phyloP scores from a whole-genome alignment of 1,140 invertebrate species.

The Apis florea region DNA sequence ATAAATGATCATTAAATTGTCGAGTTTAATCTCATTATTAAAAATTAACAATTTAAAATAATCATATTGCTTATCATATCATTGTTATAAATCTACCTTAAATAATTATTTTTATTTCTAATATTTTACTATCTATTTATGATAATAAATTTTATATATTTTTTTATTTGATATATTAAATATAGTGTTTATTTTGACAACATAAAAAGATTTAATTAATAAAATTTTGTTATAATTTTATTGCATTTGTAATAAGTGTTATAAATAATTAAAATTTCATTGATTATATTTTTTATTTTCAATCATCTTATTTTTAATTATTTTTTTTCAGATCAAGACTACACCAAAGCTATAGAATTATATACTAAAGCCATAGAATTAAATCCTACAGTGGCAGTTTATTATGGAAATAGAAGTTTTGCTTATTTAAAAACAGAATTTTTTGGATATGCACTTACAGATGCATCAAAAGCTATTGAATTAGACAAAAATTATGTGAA shows the following conservation, averaged over 20 bases:
- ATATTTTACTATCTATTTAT: background rate
- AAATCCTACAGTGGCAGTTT: constrained; percentile 91
- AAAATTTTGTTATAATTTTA: background rate
- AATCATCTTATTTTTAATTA: background rate
- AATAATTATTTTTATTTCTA: background rate
- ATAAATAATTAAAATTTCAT: constrained; percentile 7
- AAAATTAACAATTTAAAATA: background rate
- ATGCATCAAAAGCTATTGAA: constrained; percentile 95
- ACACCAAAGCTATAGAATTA: constrained; percentile 91
- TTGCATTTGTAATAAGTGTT: constrained; percentile 8
- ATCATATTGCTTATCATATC: background rate
- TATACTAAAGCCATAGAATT: constrained; percentile 96
- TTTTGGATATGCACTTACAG: constrained; percentile 95
- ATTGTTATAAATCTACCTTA: too few relatives aligned
- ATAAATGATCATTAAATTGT: constrained; percentile 8
- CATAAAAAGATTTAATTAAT: background rate
- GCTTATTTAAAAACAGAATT: constrained; percentile 95
- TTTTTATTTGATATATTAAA: background rate
- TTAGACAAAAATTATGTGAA: constrained; percentile 95
- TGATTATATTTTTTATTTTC: background rate
- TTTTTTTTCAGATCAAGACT: constrained; percentile 89
- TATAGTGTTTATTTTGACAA: background rate
- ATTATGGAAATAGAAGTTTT: constrained; percentile 97
- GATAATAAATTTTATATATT: background rate
- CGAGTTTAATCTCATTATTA: background rate